phyloP scores from a whole-genome alignment of 2,113 vertebrate genomes.

The Mastomys coucha region DNA sequence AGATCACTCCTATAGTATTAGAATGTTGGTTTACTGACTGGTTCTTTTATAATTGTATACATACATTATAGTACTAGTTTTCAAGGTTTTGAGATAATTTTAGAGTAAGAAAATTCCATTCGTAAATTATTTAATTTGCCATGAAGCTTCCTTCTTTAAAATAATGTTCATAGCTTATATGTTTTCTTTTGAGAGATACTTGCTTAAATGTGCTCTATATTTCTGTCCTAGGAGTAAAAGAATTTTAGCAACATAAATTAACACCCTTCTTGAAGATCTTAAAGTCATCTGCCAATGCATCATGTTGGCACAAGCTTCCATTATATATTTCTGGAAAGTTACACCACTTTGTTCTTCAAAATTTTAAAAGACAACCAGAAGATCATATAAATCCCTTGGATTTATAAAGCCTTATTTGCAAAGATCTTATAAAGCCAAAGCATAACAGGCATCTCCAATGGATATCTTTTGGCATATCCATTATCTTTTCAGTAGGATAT shows the following conservation, averaged over 20 bases:
- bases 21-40: background rate
- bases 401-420: background rate
- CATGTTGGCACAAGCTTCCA: background rate
- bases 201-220: background rate
- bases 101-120: background rate
- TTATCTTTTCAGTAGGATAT: too few species aligned
- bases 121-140: background rate
- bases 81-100: background rate
- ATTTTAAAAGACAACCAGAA: background rate
- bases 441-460: background rate
- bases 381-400: background rate
- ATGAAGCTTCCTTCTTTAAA: background rate
- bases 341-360: constrained; percentile 9
- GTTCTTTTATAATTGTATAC: background rate
- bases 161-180: background rate
- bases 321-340: background rate
- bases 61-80: background rate
- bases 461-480: background rate
- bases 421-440: background rate
- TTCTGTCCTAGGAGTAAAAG: background rate
- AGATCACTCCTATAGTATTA: background rate
- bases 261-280: background rate
- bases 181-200: background rate
- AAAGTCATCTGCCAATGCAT: background rate
- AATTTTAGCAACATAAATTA: constrained; percentile 28